Evolutionary conservation across 2,888 invertebrate species (phyloP).

Genomic region (Morpho deidamia): DNA sequence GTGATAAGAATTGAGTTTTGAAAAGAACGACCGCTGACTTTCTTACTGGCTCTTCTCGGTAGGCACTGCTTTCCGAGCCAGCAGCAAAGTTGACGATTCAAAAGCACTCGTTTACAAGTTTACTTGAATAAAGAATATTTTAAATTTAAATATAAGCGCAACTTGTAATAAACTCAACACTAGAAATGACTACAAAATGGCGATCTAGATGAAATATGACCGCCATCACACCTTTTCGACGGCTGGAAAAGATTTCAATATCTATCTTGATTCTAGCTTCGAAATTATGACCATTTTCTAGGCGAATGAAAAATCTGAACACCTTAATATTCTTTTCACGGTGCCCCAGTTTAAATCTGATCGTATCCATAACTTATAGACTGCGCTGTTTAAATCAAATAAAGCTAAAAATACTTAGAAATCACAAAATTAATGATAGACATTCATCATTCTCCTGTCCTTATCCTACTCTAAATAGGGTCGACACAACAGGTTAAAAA

Average conservation of each 20-base stretch:
- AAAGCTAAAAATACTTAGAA: neutral
- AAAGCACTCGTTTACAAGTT: no score
- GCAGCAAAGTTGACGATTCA: no score
- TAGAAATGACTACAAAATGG: slow-evolving; percentile 16
- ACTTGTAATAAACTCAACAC: slow-evolving; percentile 11
- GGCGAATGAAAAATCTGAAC: slow-evolving; percentile 5
- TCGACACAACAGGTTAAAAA: no score
- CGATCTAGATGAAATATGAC: slow-evolving; percentile 16
- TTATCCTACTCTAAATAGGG: no score
- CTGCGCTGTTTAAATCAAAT: neutral
- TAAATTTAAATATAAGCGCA: neutral
- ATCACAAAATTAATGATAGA: no score
- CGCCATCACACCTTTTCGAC: slow-evolving; percentile 16
- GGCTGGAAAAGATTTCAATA: slow-evolving; percentile 18
- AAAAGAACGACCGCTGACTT: no score
- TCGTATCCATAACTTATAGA: neutral
- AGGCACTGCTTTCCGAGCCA: no score
- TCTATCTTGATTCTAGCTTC: slow-evolving; percentile 5
- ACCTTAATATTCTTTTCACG: slow-evolving; percentile 2
- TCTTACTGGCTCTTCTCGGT: no score
- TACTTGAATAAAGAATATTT: no score
- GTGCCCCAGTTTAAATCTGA: neutral
- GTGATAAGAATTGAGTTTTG: no score
- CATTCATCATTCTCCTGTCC: no score
- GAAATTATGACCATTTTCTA: slow-evolving; percentile 13